Evolutionary conservation across 2,888 invertebrate genomes (phyloP).

Genomic region (Papilio demoleus): DNA sequence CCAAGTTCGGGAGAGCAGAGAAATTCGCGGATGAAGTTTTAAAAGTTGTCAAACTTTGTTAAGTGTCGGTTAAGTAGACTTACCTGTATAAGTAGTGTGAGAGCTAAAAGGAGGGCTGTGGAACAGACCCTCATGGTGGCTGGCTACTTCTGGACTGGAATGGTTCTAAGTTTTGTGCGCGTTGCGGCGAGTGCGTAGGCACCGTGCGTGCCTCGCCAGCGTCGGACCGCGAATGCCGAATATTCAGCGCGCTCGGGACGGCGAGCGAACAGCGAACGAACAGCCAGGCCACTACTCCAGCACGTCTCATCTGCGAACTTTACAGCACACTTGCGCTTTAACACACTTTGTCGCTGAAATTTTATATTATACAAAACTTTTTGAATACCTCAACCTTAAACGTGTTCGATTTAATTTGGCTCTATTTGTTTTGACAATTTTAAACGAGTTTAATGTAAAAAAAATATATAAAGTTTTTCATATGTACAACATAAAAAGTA

Average conservation of each 20-base stretch:
- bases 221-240: conserved; percentile 71
- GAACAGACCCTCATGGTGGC: conserved; percentile 66
- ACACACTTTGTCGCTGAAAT: conserved; percentile 15
- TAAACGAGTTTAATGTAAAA: not conserved
- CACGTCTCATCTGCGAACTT: conserved; percentile 5
- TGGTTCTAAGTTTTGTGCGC: conserved; percentile 63
- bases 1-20: conserved; percentile 34
- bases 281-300: conserved; percentile 7
- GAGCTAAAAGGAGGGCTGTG: conserved; percentile 62
- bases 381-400: not conserved
- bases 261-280: conserved; percentile 49
- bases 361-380: not conserved
- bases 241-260: conserved; percentile 42
- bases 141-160: conserved; percentile 50
- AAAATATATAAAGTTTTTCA: not conserved
- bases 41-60: conserved; percentile 44
- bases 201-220: conserved; percentile 69
- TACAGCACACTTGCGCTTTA: conserved; percentile 37
- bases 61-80: conserved; percentile 43
- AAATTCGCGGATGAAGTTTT: conserved; percentile 41
- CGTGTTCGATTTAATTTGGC: not conserved
- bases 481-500: not conserved
- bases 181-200: conserved; percentile 61
- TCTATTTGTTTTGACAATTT: not conserved
- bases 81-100: conserved; percentile 53